Evolutionary conservation across 2,113 vertebrate genomes (phyloP).

Genomic region (Arizona elegans): DNA sequence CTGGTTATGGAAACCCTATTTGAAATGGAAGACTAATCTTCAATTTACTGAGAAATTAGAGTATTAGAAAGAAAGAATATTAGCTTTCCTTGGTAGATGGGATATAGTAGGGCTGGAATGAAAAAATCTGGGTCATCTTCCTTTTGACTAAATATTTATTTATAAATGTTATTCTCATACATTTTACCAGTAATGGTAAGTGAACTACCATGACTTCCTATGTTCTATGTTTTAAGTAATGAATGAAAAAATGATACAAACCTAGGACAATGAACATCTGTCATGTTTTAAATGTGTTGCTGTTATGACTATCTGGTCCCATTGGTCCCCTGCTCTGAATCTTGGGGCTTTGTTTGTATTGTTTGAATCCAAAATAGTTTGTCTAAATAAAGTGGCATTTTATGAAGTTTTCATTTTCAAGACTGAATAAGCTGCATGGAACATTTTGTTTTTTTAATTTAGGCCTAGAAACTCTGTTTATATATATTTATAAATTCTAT

Average conservation of each 20-base stretch:
- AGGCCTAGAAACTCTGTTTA: background rate
- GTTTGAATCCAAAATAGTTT: background rate
- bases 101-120: background rate
- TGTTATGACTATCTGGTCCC: background rate
- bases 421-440: background rate
- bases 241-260: background rate
- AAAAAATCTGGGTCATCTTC: background rate
- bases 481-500: background rate
- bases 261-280: background rate
- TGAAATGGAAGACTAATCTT: background rate
- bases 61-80: background rate
- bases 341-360: background rate
- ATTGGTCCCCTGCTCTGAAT: background rate
- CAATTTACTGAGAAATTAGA: background rate
- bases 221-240: background rate
- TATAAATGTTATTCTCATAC: background rate
- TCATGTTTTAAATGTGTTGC: background rate
- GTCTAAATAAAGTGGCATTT: background rate
- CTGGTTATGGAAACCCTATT: background rate
- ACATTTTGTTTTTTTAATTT: background rate
- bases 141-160: background rate
- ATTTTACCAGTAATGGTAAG: background rate
- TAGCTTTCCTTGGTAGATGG: background rate
- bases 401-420: background rate
- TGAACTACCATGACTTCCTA: background rate